Conservation (phyloP, 2,797 vertebrate species). For the Remorina albescens region DNA sequence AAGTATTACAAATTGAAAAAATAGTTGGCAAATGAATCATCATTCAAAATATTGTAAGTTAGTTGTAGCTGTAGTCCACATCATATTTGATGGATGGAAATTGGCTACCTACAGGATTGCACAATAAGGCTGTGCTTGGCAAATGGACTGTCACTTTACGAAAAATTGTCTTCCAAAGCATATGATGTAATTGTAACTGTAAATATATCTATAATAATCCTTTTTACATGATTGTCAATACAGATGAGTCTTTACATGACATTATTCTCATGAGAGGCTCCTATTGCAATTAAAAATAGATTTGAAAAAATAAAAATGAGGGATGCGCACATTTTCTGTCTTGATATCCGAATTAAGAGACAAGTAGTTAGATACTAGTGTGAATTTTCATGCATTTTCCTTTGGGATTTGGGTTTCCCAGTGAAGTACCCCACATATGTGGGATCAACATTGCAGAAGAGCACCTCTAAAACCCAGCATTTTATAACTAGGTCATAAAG, state of each 20-base stretch:
- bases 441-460: slow-evolving; percentile 13
- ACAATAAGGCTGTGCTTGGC: not conserved
- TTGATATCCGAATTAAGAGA: not conserved
- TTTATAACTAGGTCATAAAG: slow-evolving; percentile 18
- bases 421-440: not conserved
- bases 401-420: not conserved
- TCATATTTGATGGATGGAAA: not conserved
- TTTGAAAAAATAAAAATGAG: not conserved
- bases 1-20: too few species aligned
- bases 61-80: not conserved
- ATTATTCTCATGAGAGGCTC: not conserved
- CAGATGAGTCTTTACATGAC: not conserved
- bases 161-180: not conserved
- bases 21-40: too few species aligned
- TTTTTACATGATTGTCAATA: not conserved
- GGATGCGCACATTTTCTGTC: slow-evolving; percentile 1
- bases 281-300: slow-evolving; percentile 2
- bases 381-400: not conserved
- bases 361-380: not conserved
- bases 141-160: not conserved
- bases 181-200: not conserved
- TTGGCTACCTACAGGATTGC: not conserved
- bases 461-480: slow-evolving; percentile 21
- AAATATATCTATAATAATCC: not conserved
- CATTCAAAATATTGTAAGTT: too few species aligned